phyloP scores from a whole-genome alignment of 2,888 invertebrate species.

The Synergus japonicus region DNA sequence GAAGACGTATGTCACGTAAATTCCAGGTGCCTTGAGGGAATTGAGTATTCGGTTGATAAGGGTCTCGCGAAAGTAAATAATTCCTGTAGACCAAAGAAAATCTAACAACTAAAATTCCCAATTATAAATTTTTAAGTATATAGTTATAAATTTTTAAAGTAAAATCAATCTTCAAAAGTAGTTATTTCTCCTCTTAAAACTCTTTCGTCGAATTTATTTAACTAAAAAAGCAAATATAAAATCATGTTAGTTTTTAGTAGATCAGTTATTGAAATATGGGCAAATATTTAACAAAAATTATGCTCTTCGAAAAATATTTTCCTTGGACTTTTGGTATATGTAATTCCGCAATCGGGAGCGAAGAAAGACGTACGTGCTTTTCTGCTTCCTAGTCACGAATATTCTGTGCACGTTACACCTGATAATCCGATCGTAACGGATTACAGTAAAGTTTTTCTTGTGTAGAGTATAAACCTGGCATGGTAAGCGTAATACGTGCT shows the following conservation, averaged over 20 bases:
- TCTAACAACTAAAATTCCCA: background rate
- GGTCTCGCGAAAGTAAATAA: background rate
- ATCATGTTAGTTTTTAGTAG: too few relatives aligned
- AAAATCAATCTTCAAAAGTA: background rate
- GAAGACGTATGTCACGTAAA: background rate
- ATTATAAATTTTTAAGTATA: background rate
- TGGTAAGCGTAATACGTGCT: slow-evolving; percentile 51
- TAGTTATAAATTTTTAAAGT: background rate
- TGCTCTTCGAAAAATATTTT: background rate
- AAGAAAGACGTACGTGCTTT: slow-evolving; percentile 45
- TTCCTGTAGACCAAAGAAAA: background rate
- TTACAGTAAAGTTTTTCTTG: slow-evolving; percentile 63
- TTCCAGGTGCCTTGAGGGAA: background rate
- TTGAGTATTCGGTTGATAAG: background rate
- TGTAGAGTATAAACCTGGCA: slow-evolving; percentile 49
- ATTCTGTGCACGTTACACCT: slow-evolving; percentile 69
- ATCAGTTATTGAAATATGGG: too few relatives aligned
- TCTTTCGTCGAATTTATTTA: too few relatives aligned
- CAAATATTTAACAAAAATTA: background rate
- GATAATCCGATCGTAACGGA: slow-evolving; percentile 69
- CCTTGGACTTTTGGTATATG: background rate
- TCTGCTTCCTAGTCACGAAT: slow-evolving; percentile 68
- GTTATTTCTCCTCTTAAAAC: too few relatives aligned
- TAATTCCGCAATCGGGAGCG: slow-evolving; percentile 2
- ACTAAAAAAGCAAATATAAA: too few relatives aligned